A percentile compares a stretch with the other conserved stretches of the same genome.
Evolutionary conservation across 2,113 vertebrate species (phyloP).

Genomic region (Athene noctua): DNA sequence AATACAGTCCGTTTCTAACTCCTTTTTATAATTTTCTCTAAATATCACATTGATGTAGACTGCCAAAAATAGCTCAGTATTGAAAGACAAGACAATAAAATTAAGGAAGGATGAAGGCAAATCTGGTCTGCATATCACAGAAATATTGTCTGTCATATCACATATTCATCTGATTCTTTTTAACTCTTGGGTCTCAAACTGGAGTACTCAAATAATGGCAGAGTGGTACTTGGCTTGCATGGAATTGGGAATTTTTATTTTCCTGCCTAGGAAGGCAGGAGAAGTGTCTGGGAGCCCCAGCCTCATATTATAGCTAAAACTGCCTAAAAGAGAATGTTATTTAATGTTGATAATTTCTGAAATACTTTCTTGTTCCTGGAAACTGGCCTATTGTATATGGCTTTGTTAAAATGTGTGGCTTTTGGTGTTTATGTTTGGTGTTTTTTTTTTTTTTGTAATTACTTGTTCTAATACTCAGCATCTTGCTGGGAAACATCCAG

Average conservation of each 20-base stretch:
- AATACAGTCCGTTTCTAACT: background rate
- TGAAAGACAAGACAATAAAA: background rate
- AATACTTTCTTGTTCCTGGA: background rate
- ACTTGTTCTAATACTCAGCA: background rate
- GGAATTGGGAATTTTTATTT: background rate
- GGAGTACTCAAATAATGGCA: background rate
- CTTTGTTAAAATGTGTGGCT: background rate
- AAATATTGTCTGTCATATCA: background rate
- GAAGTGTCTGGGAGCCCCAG: background rate
- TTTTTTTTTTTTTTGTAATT: background rate
- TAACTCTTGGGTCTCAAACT: background rate
- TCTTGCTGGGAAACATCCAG: background rate
- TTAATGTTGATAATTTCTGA: background rate
- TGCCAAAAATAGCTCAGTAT: background rate
- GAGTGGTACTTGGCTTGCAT: background rate
- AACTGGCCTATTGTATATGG: background rate
- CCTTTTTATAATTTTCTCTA: background rate
- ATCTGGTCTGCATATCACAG: background rate
- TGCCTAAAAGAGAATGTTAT: background rate
- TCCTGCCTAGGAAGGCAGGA: background rate
- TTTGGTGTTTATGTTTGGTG: no score
- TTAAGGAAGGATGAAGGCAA: background rate
- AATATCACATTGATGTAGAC: background rate
- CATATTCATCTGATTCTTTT: background rate
- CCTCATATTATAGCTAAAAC: background rate